Percentiles rank a stretch among this genome's conserved stretches.
phyloP scores from a whole-genome alignment of 2,888 invertebrate species.

The Drosophila barbarae region DNA sequence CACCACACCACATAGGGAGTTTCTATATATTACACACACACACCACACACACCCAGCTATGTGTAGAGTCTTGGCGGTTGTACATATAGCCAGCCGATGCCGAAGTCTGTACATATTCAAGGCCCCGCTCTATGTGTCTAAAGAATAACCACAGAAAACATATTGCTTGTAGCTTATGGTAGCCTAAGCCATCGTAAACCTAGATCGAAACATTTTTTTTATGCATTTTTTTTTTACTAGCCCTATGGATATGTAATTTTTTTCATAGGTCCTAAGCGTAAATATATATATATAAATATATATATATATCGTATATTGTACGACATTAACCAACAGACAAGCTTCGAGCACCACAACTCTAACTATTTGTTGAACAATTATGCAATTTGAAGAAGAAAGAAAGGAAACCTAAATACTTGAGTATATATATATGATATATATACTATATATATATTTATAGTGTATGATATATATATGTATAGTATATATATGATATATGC shows the following conservation, averaged over 20 bases:
- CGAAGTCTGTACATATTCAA: slow-evolving; percentile 15
- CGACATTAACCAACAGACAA: slow-evolving; percentile 40
- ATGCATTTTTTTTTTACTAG: slow-evolving; percentile 19
- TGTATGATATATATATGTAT: slow-evolving; percentile 18
- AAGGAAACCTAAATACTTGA: slow-evolving; percentile 25
- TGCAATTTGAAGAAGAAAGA: slow-evolving; percentile 34
- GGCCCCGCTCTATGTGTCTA: slow-evolving; percentile 28
- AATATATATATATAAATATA: slow-evolving; percentile 3
- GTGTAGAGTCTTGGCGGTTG: slow-evolving; percentile 16
- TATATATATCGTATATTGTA: slow-evolving; percentile 1
- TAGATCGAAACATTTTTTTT: slow-evolving; percentile 24
- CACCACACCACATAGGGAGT: slow-evolving; percentile 2
- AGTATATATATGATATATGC: not conserved
- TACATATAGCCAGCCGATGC: slow-evolving; percentile 24
- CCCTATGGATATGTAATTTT: slow-evolving; percentile 28
- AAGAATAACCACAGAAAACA: slow-evolving; percentile 11
- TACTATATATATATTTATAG: not conserved
- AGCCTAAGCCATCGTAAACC: slow-evolving; percentile 25
- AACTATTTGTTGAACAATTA: slow-evolving; percentile 39
- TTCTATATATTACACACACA: slow-evolving; percentile 6
- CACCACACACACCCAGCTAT: not conserved
- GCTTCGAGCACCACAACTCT: slow-evolving; percentile 37
- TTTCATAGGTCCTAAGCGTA: slow-evolving; percentile 20
- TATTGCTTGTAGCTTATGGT: slow-evolving; percentile 32
- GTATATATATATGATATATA: slow-evolving; percentile 17